Evolutionary conservation across 2,797 vertebrate genomes (phyloP).

Genomic region (Pelochelys cantorii): DNA sequence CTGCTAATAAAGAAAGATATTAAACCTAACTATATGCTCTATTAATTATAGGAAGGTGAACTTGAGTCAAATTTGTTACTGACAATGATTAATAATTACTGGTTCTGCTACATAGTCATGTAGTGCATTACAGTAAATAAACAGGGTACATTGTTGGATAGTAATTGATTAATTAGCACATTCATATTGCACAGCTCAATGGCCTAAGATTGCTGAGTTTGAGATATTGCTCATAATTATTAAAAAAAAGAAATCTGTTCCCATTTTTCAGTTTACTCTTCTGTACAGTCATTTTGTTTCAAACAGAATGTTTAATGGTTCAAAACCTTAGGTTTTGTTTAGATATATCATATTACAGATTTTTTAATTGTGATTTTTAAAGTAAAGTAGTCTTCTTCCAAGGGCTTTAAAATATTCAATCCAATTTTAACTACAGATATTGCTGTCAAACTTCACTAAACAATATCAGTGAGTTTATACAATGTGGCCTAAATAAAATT

Average conservation of each 20-base stretch:
- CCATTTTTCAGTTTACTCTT: conserved; percentile 61
- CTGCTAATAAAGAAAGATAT: conserved; percentile 56
- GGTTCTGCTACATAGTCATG: conserved; percentile 55
- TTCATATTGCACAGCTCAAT: conserved; percentile 70
- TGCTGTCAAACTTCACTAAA: conserved; percentile 12
- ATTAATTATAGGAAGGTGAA: conserved; percentile 80
- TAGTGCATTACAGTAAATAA: conserved; percentile 77
- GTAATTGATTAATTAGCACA: conserved; percentile 81
- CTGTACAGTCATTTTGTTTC: not conserved
- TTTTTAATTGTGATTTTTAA: conserved; percentile 20
- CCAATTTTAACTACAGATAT: conserved; percentile 25
- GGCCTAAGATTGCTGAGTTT: conserved; percentile 73
- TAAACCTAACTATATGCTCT: conserved; percentile 71
- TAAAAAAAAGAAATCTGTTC: conserved; percentile 56
- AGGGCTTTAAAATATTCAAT: conserved; percentile 2
- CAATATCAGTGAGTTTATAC: rapidly evolving
- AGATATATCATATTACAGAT: conserved; percentile 44
- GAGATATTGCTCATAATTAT: conserved; percentile 75
- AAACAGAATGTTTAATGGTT: conserved; percentile 53
- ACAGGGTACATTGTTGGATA: conserved; percentile 57
- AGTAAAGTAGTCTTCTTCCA: conserved; percentile 24
- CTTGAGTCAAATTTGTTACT: conserved; percentile 75
- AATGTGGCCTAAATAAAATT: too few species aligned
- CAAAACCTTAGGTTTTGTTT: conserved; percentile 68
- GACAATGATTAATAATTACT: conserved; percentile 80